Conservation (phyloP, 2,888 invertebrate genomes). For the Crematogaster levior region DNA sequence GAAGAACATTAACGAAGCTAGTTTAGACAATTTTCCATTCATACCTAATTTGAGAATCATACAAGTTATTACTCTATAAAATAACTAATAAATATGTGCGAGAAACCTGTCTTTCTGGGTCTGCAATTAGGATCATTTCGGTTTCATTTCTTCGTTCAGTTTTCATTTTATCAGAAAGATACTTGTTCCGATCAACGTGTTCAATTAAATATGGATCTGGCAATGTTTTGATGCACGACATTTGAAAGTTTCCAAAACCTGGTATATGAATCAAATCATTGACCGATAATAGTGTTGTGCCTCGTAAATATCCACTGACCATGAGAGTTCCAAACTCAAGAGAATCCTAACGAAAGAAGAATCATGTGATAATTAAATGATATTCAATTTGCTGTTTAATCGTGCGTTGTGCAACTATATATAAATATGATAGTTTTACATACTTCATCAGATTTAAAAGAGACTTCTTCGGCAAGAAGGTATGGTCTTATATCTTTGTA, state of each 20-base stretch:
- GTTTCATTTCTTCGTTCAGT: slow-evolving; percentile 83
- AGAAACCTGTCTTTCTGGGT: slow-evolving; percentile 88
- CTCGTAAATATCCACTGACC: slow-evolving; percentile 95
- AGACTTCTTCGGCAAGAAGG: slow-evolving; percentile 93
- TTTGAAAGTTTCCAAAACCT: slow-evolving; percentile 97
- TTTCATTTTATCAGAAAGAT: slow-evolving; percentile 1
- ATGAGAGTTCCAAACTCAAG: slow-evolving; percentile 89
- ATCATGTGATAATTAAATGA: slow-evolving; percentile 22
- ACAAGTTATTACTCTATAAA: slow-evolving; percentile 42
- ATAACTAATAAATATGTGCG: background rate
- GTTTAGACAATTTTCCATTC: no score
- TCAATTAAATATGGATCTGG: slow-evolving; percentile 90
- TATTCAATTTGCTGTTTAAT: background rate
- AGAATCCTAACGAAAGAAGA: slow-evolving; percentile 65
- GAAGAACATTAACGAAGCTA: background rate
- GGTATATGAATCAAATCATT: slow-evolving; percentile 96
- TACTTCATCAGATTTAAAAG: slow-evolving; percentile 88
- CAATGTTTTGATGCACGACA: slow-evolving; percentile 91
- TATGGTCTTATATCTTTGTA: slow-evolving; percentile 94
- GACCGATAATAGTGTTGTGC: slow-evolving; percentile 92
- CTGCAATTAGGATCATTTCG: slow-evolving; percentile 87
- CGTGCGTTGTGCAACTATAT: no score
- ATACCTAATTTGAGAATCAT: no score
- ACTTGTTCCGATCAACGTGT: slow-evolving; percentile 81
- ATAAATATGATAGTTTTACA: slow-evolving; percentile 51